phyloP scores from a whole-genome alignment of 1,140 invertebrate species.

The Lutraria rhynchaena region DNA sequence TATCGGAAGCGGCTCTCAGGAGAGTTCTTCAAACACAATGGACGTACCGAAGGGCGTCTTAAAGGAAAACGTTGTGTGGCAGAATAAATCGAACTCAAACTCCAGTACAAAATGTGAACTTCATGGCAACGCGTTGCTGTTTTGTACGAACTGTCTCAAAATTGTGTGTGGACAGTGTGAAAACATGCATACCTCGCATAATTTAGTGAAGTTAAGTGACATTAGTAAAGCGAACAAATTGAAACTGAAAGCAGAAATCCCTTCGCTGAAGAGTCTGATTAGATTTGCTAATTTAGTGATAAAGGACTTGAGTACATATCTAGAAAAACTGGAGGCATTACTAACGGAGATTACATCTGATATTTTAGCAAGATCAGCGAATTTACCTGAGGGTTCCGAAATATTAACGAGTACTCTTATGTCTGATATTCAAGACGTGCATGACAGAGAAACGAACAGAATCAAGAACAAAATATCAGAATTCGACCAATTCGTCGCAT shows the following conservation, averaged over 20 bases:
- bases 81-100: slow-evolving; percentile 35
- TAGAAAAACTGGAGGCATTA: slow-evolving; percentile 39
- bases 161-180: slow-evolving; percentile 49
- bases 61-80: slow-evolving; percentile 13
- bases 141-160: slow-evolving; percentile 19
- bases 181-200: slow-evolving; percentile 23
- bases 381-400: slow-evolving; percentile 23
- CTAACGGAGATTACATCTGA: slow-evolving; percentile 38
- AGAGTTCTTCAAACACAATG: background rate
- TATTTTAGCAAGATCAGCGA: slow-evolving; percentile 15
- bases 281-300: slow-evolving; percentile 41
- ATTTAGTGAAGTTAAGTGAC: slow-evolving; percentile 28
- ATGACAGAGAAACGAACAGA: slow-evolving; percentile 22
- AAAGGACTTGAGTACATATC: slow-evolving; percentile 41
- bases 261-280: slow-evolving; percentile 24
- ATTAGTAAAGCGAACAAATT: slow-evolving; percentile 1
- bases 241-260: slow-evolving; percentile 17
- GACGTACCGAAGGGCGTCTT: background rate
- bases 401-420: slow-evolving; percentile 2
- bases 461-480: slow-evolving; percentile 46
- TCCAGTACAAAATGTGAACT: slow-evolving; percentile 17
- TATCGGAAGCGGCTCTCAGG: no score
- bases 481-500: slow-evolving; percentile 47
- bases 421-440: slow-evolving; percentile 24
- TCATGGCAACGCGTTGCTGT: slow-evolving; percentile 19